Evolutionary conservation across 2,888 invertebrate species (phyloP), one percentile per base, ranked within the genome.

Genomic region (Pollenia labialis): DNA sequence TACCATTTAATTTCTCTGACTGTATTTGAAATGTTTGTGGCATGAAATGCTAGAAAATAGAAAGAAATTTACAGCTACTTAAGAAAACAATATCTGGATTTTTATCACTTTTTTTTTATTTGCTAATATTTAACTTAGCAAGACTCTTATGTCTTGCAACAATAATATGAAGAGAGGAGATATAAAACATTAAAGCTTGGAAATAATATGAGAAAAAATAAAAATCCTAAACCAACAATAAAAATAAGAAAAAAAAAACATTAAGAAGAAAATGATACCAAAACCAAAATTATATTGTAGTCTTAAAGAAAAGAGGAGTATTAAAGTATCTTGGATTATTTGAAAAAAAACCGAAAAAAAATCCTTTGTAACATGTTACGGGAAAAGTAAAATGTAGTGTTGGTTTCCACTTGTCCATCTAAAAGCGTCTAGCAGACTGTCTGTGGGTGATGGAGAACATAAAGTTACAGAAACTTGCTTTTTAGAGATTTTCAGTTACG

Each of bases 41-140:
- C 80, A 76, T 40, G 50, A 77, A 72, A 69, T 46, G 50, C 52
- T 71, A 52, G 66, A 72, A 81, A 77, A 77, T 54, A 52, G 54
- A 69, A 56, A 80, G 54, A 66, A 66, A 81, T 77, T 77, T 77
- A 79, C 81, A 79, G 85, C 81, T 81, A 81, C 81, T 85, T 85
- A 81, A 74, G 85, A 85, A 85, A 81, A 85, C 85, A 85, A 81
- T 85, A 85, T 77, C 81, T 66, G 56, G 16, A 48, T 64, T 50
- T 85, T 60, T 75, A 76, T 64, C 52, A 54, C 52, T 42, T 71
- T 76, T 74, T 80, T 23, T 74, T 56, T 42, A 2, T 50, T 79
- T 50, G 68, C 12, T 40, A 18, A 12, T 40, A 40, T 66, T 54
- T 42, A 62, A 54, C 52, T 10, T 42, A 66, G 23, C 32, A 62